A percentile compares a stretch with the other conserved stretches of the same genome.
These are phyloP conservation scores for Amblyjoppa proteus DNA, from an alignment of 2,888 invertebrate species.

Conservation along the genomic window DNA sequence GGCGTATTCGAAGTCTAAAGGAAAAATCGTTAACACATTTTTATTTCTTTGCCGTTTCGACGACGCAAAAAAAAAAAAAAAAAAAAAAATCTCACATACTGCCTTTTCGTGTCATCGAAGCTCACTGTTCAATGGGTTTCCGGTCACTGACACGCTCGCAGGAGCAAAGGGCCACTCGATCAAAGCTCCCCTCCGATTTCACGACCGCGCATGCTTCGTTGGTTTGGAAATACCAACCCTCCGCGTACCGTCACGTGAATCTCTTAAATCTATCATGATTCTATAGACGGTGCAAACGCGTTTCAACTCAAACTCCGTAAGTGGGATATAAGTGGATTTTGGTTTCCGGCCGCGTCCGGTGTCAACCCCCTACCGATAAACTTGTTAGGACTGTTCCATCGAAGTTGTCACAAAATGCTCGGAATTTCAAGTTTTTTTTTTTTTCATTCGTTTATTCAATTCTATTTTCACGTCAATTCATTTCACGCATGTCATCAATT, in stretches of 20 bases:
- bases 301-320: background rate
- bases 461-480: background rate
- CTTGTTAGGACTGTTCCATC: background rate
- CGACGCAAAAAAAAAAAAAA: background rate
- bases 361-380: background rate
- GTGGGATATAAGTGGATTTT: background rate
- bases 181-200: background rate
- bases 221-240: background rate
- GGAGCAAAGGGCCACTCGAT: background rate
- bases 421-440: background rate
- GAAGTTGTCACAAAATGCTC: background rate
- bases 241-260: background rate
- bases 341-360: background rate
- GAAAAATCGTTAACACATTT: constrained; percentile 8
- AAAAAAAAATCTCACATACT: background rate
- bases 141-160: background rate
- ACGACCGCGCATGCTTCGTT: background rate
- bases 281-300: constrained; percentile 4
- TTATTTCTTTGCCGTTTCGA: background rate
- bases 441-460: background rate
- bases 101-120: constrained; percentile 2
- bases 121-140: background rate
- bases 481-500: too few relatives aligned
- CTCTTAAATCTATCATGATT: constrained; percentile 2
- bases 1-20: constrained; percentile 68